Conservation (phyloP, 2,113 vertebrate species). For the Candoia aspera region DNA sequence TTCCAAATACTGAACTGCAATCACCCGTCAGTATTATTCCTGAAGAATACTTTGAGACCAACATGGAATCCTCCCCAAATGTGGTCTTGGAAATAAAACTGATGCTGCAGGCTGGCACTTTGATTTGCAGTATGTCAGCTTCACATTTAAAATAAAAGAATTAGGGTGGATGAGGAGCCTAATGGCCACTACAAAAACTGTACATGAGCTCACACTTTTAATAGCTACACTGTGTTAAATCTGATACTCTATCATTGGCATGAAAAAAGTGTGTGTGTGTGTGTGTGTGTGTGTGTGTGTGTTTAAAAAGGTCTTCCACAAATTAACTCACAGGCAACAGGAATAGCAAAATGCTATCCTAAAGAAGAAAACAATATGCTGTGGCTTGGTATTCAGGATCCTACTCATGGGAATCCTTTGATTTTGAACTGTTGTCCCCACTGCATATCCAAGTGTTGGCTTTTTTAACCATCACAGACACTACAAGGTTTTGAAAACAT, state of each 20-base stretch:
- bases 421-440: slow-evolving; percentile 15
- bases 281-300: neutral
- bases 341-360: neutral
- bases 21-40: too few relatives aligned
- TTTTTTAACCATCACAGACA: neutral
- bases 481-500: slow-evolving; percentile 34
- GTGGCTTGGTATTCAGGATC: neutral
- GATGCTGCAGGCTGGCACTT: too few relatives aligned
- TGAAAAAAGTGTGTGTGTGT: neutral
- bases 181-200: too few relatives aligned
- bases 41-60: too few relatives aligned
- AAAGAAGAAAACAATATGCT: neutral
- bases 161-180: too few relatives aligned
- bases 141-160: too few relatives aligned
- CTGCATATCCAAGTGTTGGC: neutral
- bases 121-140: too few relatives aligned
- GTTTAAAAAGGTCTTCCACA: neutral
- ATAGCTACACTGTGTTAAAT: neutral
- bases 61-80: too few relatives aligned
- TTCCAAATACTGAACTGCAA: too few relatives aligned
- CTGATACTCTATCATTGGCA: neutral
- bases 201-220: neutral
- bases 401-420: slow-evolving; percentile 14
- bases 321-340: neutral
- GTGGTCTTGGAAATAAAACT: too few relatives aligned